Base-by-base conservation (phyloP, 2,113 vertebrate species). In the Trochalopteron elliotii region DNA sequence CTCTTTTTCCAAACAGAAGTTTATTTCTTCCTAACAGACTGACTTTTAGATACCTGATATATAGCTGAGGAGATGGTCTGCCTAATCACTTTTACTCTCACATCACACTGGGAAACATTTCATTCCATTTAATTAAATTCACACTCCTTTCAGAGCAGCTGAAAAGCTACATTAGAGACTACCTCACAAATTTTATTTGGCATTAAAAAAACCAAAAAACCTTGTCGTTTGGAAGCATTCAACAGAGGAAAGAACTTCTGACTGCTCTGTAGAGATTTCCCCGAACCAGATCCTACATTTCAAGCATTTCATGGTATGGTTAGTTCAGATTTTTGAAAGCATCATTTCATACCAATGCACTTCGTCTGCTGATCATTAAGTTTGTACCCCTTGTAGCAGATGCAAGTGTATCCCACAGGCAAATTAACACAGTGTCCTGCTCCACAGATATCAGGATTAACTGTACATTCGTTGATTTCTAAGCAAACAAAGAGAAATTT, bases 391-490 rank as follows among this genome's bases (percentile, higher is more conserved):
- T 98, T 93, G 2, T 98, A 93, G 96, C 99, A 99, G 93, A 99
- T 98, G 95, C 99, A 99, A 78, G 98, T 98, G 87, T 99, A 99
- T 90, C 99, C 98, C 91, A 98, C 98, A 0, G 98, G 98, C 31
- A 99, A 98, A 97, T 99, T 99, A 96, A 99, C 98, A 86, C 99
- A 99, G 82, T 99, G 95, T 47, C 99, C 99, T 17, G 97, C 98
- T 88, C 99, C 99, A 95, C 99, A 99, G 78, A 99, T 99, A 83
- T 98, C 98, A 21, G 98, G 99, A 93, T 98, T 99, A 83, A 99
- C 98, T 31, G 98, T 98, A 81, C 99, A 99, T 88, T 99, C 99
- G 11, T 99, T 98, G 96, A 99, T 99, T 97, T 99, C 99, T 99
- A 97, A 65, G 90, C 68, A 95, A 77, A 96, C 15, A 89, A 81